Evolutionary conservation across 2,888 invertebrate species (phyloP).

Genomic region (Brachypalpus laphriformis): DNA sequence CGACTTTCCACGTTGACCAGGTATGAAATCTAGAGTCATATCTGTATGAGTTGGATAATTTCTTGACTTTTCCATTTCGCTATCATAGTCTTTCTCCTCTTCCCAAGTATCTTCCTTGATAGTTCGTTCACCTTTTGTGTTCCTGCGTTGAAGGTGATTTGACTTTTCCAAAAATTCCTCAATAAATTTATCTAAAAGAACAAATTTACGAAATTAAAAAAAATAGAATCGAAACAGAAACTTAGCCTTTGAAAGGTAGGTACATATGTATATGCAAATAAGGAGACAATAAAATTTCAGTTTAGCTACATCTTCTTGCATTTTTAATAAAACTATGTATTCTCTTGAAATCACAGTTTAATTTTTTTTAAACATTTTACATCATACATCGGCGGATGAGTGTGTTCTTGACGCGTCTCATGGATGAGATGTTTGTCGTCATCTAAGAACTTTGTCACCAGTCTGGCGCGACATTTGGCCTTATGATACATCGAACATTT

Average conservation of each 20-base stretch:
- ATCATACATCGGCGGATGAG: constrained; percentile 78
- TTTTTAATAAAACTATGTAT: constrained; percentile 38
- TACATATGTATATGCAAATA: neutral
- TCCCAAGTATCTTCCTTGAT: constrained; percentile 1
- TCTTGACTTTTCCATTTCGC: constrained; percentile 7
- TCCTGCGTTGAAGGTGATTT: neutral
- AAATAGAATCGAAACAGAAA: neutral
- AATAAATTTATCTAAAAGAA: constrained; percentile 43
- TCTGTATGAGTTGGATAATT: constrained; percentile 46
- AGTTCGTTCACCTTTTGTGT: neutral
- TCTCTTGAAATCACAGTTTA: constrained; percentile 15
- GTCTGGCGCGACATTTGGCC: constrained; percentile 80
- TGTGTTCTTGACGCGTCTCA: constrained; percentile 78
- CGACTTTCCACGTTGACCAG: constrained; percentile 80
- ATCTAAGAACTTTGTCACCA: constrained; percentile 78
- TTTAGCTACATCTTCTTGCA: constrained; percentile 20
- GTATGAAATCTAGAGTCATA: constrained; percentile 78
- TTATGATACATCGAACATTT: constrained; percentile 83
- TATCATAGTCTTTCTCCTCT: neutral
- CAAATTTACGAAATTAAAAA: constrained; percentile 1
- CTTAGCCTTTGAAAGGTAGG: neutral
- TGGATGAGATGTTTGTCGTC: constrained; percentile 77
- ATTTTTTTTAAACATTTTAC: constrained; percentile 31
- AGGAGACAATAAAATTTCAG: neutral
- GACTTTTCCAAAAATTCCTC: constrained; percentile 27